Conservation (phyloP, 2,797 vertebrate species). For the Platyrinchus mystaceus region DNA sequence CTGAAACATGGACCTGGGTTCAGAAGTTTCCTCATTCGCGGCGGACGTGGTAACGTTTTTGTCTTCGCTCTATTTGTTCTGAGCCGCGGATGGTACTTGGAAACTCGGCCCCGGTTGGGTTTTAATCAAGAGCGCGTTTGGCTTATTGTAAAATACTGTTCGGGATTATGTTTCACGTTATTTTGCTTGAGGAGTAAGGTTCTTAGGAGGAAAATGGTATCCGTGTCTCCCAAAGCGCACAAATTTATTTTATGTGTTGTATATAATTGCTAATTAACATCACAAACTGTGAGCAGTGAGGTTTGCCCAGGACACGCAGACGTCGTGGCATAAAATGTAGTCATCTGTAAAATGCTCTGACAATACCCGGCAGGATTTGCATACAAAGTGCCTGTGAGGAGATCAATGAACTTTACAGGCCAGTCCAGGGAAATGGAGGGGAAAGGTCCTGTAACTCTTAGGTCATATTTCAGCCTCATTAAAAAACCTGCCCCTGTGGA, state of each 20-base stretch:
- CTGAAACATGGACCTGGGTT: background rate
- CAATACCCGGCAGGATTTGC: background rate
- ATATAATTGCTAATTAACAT: background rate
- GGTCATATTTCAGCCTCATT: background rate
- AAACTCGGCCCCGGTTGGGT: background rate
- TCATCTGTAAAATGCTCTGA: background rate
- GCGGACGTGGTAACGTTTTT: background rate
- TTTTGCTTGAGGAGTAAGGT: background rate
- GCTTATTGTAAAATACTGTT: background rate
- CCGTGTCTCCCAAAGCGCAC: background rate
- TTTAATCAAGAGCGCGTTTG: background rate
- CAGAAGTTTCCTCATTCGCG: background rate
- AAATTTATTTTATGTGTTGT: background rate
- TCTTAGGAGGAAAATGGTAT: background rate
- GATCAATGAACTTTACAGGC: background rate
- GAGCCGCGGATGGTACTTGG: background rate
- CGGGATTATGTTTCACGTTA: background rate
- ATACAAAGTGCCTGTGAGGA: background rate
- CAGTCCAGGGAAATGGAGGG: fast-evolving
- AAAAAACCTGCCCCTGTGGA: background rate
- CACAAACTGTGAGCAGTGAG: background rate
- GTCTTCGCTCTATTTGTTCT: background rate
- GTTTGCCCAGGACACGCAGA: background rate
- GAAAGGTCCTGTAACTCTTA: background rate
- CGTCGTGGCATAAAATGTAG: background rate